Conservation (phyloP, 2,113 vertebrate genomes). For the Tragelaphus buxtoni region DNA sequence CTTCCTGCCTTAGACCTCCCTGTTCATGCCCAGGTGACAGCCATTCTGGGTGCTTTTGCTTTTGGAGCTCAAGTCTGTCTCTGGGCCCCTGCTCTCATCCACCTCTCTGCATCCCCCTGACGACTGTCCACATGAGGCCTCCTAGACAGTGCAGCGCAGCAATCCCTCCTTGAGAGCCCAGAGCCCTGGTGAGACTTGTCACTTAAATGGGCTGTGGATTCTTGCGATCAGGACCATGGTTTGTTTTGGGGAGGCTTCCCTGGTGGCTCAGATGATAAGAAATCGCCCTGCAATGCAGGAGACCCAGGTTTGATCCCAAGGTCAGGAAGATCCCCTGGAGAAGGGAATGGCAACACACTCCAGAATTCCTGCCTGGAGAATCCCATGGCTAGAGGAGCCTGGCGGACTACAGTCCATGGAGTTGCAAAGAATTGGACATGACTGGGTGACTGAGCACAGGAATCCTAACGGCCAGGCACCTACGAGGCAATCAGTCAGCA, state of each 20-base stretch:
- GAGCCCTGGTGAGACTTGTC: not conserved
- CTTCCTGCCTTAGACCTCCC: not conserved
- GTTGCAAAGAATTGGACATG: not conserved
- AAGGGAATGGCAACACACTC: not conserved
- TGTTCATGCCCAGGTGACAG: not conserved
- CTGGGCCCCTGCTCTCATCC: not conserved
- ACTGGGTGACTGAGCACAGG: not conserved
- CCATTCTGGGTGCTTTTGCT: not conserved
- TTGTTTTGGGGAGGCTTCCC: not conserved
- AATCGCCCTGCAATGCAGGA: not conserved
- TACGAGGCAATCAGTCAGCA: not conserved
- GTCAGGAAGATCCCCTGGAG: not conserved
- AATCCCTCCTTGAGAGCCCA: not conserved
- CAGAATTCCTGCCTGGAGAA: not conserved
- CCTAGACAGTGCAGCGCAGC: not conserved
- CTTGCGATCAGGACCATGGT: not conserved
- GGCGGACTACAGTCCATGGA: not conserved
- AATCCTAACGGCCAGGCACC: not conserved
- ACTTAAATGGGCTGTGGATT: not conserved
- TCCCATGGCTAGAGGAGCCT: not conserved
- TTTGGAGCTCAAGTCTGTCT: not conserved
- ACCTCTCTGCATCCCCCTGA: not conserved
- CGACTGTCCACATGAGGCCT: accelerated
- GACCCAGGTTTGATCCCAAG: not conserved
- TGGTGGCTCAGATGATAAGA: not conserved